These are phyloP conservation scores for Horisme vitalbata DNA, from an alignment of 2,888 invertebrate genomes.

Conservation along the genomic window DNA sequence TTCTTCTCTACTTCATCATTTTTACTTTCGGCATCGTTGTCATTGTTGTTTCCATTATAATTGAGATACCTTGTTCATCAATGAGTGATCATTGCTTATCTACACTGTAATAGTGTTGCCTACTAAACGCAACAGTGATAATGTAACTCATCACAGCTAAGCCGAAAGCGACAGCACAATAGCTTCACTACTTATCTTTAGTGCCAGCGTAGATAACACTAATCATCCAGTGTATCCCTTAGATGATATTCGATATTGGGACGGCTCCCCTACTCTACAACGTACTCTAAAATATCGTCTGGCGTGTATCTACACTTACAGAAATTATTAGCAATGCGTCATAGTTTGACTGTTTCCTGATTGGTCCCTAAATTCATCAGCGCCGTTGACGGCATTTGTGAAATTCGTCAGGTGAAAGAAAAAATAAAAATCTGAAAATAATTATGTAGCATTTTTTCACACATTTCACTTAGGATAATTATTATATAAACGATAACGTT, in stretches of 20 bases:
- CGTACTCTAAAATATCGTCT: conserved; percentile 64
- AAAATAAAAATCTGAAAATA: conserved; percentile 83
- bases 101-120: conserved; percentile 41
- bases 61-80: conserved; percentile 5
- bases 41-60: conserved; percentile 6
- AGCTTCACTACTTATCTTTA: conserved; percentile 61
- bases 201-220: conserved; percentile 48
- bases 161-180: conserved; percentile 71
- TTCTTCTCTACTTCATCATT: conserved; percentile 36
- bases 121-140: conserved; percentile 41
- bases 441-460: conserved; percentile 81
- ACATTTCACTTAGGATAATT: conserved; percentile 72
- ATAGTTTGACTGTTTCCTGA: conserved; percentile 64
- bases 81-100: conserved; percentile 42
- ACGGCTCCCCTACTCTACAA: conserved; percentile 73
- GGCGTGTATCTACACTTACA: conserved; percentile 70
- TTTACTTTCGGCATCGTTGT: conserved; percentile 25
- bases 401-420: conserved; percentile 77
- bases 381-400: conserved; percentile 63
- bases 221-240: conserved; percentile 64
- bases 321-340: conserved; percentile 56
- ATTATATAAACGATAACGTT: conserved; percentile 71
- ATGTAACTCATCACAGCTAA: conserved; percentile 51
- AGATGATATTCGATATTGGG: conserved; percentile 56
- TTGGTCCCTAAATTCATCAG: conserved; percentile 69